Percentiles rank a stretch among this genome's conserved stretches.
Conservation (phyloP, 2,888 invertebrate genomes). For the Cyrtodaria siliqua region DNA sequence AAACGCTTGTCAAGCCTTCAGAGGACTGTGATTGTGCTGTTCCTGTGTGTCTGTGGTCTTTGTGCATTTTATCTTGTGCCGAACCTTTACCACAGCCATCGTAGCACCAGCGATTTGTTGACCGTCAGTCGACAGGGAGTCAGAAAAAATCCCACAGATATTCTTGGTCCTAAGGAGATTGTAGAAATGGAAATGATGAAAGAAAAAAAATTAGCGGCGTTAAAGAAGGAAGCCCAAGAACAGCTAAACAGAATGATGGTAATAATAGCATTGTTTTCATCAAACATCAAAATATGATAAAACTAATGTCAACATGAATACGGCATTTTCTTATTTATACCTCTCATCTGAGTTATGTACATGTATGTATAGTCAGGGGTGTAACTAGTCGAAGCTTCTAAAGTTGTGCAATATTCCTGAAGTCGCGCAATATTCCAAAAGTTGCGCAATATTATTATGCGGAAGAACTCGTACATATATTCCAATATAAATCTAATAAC, state of each 20-base stretch:
- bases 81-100: constrained; percentile 53
- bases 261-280: too few relatives aligned
- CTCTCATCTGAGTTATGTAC: too few relatives aligned
- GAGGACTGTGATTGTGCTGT: constrained; percentile 76
- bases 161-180: constrained; percentile 30
- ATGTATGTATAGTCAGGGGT: too few relatives aligned
- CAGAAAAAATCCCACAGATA: constrained; percentile 28
- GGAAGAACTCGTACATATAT: too few relatives aligned
- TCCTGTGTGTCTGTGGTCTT: constrained; percentile 72
- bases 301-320: too few relatives aligned
- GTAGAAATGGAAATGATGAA: constrained; percentile 56
- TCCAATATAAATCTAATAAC: too few relatives aligned
- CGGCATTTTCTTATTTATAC: too few relatives aligned
- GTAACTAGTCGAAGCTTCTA: too few relatives aligned
- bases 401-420: too few relatives aligned
- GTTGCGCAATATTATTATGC: too few relatives aligned
- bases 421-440: too few relatives aligned
- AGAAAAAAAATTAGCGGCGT: constrained; percentile 51
- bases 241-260: constrained; percentile 65
- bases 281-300: too few relatives aligned
- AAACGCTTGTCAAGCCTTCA: constrained; percentile 83
- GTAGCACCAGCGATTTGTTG: neutral
- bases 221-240: constrained; percentile 62
- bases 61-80: constrained; percentile 78
- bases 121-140: constrained; percentile 26